Percentiles rank a stretch among this genome's conserved stretches.
Conservation (phyloP, 2,888 invertebrate species). For the Polyommatus icarus region DNA sequence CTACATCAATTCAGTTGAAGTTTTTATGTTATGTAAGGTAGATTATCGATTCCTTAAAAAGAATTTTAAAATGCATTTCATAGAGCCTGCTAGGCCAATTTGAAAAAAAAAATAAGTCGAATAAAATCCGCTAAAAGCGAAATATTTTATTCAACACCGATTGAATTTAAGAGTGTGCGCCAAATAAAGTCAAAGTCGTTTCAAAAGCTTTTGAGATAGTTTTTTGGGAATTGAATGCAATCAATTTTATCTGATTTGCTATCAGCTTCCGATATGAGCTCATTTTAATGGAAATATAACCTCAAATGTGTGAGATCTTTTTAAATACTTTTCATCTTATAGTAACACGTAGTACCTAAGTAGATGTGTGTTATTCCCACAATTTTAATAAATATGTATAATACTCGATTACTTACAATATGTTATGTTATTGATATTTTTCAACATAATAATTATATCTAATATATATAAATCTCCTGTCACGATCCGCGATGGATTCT, state of each 20-base stretch:
- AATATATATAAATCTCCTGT: too few relatives aligned
- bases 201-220: constrained; percentile 17
- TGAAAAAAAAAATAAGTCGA: background rate
- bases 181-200: background rate
- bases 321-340: background rate
- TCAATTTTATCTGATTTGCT: constrained; percentile 10
- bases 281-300: background rate
- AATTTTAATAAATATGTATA: background rate
- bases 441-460: too few relatives aligned
- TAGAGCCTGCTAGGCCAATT: background rate
- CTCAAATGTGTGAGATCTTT: background rate
- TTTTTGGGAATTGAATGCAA: constrained; percentile 1
- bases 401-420: too few relatives aligned
- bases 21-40: background rate
- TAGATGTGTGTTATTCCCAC: background rate
- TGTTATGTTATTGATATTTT: too few relatives aligned
- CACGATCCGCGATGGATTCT: too few relatives aligned
- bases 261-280: background rate
- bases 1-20: too few relatives aligned
- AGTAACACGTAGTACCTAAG: background rate
- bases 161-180: background rate
- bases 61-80: background rate
- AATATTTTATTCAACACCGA: constrained; percentile 5
- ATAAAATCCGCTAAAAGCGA: background rate
- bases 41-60: background rate